These are phyloP conservation scores for Ellobium chinense DNA, from an alignment of 2,888 invertebrate species.

Conservation along the genomic window DNA sequence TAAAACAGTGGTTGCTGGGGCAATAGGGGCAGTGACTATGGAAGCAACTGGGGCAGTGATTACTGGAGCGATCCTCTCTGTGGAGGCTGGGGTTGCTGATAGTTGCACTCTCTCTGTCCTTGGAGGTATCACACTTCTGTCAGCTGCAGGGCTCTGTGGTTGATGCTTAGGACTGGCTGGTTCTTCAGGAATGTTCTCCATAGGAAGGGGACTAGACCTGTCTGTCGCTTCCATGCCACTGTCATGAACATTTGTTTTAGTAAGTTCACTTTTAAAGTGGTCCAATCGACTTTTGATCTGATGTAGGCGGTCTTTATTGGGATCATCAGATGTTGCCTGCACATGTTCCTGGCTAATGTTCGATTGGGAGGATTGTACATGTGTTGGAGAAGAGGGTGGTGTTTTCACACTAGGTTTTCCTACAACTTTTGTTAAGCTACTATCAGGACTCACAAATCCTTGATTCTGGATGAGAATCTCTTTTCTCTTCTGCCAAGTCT, in stretches of 20 bases:
- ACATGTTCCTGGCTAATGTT: neutral
- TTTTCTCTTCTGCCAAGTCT: constrained; percentile 51
- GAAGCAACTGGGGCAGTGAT: too few species aligned
- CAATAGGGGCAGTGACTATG: too few species aligned
- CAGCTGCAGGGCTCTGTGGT: too few species aligned
- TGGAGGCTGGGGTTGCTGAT: too few species aligned
- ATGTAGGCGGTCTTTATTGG: neutral
- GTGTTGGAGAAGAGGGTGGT: neutral
- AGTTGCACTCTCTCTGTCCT: too few species aligned
- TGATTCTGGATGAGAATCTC: constrained; percentile 52
- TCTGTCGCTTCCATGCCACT: too few species aligned
- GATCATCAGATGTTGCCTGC: neutral
- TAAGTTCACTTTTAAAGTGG: neutral
- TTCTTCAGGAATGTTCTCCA: too few species aligned
- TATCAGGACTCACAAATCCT: constrained; percentile 45
- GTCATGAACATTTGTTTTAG: neutral
- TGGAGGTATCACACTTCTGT: too few species aligned
- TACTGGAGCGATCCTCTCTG: too few species aligned
- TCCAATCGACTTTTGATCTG: neutral
- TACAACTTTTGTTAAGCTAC: neutral
- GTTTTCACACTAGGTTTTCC: neutral
- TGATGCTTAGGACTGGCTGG: too few species aligned
- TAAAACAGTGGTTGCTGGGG: too few species aligned
- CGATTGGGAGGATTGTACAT: neutral
- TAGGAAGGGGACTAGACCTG: too few species aligned